Evolutionary conservation across 2,113 vertebrate species (phyloP), one percentile per base, ranked within the genome.

Genomic region (Trichechus manatus): DNA sequence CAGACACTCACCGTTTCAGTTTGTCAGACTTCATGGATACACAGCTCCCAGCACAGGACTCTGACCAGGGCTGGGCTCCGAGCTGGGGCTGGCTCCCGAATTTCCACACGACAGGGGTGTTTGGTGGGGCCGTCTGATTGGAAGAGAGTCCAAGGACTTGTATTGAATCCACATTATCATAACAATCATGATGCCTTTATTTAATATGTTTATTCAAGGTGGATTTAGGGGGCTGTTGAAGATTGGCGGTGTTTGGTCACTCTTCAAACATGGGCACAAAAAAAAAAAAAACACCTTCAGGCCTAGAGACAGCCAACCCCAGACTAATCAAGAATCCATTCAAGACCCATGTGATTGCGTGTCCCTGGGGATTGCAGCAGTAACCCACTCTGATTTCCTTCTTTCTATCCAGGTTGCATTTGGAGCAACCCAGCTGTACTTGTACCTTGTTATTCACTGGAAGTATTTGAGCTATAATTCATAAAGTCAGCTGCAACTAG

Each of bases 301-400:
- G n/a, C 11, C 39, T 23, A 50, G 66, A 19, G 17, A 27, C 63
- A 25, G 27, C 13, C 5, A 20, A 9, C 9, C 31, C 59, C 13
- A 25, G 39, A n/a, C 17, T 10, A 3, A 42, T 31, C 47, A 36
- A 63, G n/a, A 74, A 6, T 2, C 36, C 8, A 0, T 22, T 61
- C 15, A 33, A 33, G 47, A 56, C 22, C 6, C 53, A 44, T 0
- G 17, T 0, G 4, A 17, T 6, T 15, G 13, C 9, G 0, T 5
- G 0, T 10, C 42, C 66, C 27, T 0, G 11, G 13, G 66, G 39
- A 14, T 27, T 4, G 39, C 86, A 9, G 0, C 1, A 25, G 0
- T 1, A 4, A 13, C 56, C 70, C 6, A 53, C 15, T 47, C 33
- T 31, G 64, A 42, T 66, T 89, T 56, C 1, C 1, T 11, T 20